Evolutionary conservation across 2,113 vertebrate genomes (phyloP).

Genomic region (mouse (Mus musculus)): DNA sequence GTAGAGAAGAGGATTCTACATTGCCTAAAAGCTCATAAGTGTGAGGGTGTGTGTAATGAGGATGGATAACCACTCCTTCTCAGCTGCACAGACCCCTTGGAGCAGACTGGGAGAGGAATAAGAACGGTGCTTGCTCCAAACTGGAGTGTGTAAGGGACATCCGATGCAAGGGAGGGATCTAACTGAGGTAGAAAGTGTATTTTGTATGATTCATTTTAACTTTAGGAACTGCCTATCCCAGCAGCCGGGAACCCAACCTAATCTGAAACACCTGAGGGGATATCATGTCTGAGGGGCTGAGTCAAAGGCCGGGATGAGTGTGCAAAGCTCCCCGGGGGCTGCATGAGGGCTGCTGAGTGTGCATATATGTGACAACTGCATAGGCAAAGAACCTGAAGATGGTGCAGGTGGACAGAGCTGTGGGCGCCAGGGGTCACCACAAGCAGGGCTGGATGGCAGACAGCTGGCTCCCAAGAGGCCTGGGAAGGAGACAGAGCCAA

Average conservation of each 20-base stretch:
- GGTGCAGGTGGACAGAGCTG: background rate
- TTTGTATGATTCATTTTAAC: background rate
- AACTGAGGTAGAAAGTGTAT: background rate
- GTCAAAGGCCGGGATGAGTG: background rate
- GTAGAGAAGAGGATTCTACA: background rate
- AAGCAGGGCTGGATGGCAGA: background rate
- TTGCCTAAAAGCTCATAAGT: background rate
- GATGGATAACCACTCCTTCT: background rate
- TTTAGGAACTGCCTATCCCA: background rate
- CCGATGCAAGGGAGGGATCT: background rate
- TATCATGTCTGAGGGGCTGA: background rate
- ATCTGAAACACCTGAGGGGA: background rate
- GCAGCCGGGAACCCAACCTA: background rate
- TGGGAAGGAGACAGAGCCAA: background rate
- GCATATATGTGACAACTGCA: fast-evolving
- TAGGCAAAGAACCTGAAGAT: background rate
- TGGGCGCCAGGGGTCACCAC: background rate
- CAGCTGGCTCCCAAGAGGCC: background rate
- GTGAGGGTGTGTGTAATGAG: no score
- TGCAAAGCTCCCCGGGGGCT: background rate
- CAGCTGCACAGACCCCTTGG: background rate
- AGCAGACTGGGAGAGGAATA: background rate
- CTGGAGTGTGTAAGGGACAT: fast-evolving
- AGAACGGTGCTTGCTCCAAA: background rate
- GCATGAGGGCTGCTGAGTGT: background rate